These are phyloP conservation scores for Calameuta filiformis DNA, from an alignment of 2,888 invertebrate genomes.

Conservation along the genomic window DNA sequence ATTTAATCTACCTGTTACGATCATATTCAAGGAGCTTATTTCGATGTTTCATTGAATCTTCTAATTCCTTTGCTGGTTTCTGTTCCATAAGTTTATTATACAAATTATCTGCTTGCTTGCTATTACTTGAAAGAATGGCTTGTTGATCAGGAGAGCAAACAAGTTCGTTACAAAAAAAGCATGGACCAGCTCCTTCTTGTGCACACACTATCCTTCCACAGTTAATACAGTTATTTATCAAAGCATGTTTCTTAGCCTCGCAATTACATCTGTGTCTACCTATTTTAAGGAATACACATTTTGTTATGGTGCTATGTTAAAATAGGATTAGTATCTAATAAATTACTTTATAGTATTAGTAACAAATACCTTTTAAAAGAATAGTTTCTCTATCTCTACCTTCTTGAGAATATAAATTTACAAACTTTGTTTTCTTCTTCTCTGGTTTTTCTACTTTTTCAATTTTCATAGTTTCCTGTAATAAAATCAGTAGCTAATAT, in stretches of 20 bases:
- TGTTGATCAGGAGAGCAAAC: conserved; percentile 84
- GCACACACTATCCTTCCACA: conserved; percentile 96
- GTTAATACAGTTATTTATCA: conserved; percentile 92
- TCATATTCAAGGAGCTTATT: conserved; percentile 88
- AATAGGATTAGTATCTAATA: conserved; percentile 9
- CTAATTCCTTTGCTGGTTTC: conserved; percentile 71
- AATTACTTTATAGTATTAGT: not conserved
- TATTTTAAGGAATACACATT: conserved; percentile 49
- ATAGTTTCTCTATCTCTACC: conserved; percentile 69
- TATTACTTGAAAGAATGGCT: conserved; percentile 73
- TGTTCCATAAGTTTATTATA: conserved; percentile 74
- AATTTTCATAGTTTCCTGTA: not conserved
- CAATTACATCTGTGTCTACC: conserved; percentile 92
- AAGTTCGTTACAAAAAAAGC: conserved; percentile 89
- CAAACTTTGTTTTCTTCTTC: conserved; percentile 79
- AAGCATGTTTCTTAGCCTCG: conserved; percentile 88
- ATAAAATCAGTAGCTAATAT: not conserved
- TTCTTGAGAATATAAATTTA: conserved; percentile 80
- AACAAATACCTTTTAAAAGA: conserved; percentile 65
- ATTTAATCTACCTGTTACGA: conserved; percentile 71
- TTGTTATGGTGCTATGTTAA: conserved; percentile 2
- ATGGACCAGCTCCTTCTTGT: conserved; percentile 97
- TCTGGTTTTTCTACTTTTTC: conserved; percentile 33
- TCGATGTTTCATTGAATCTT: conserved; percentile 81
- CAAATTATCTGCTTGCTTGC: conserved; percentile 77